Evolutionary conservation across 2,797 vertebrate species (phyloP).

Genomic region (Fistularia commersonii): DNA sequence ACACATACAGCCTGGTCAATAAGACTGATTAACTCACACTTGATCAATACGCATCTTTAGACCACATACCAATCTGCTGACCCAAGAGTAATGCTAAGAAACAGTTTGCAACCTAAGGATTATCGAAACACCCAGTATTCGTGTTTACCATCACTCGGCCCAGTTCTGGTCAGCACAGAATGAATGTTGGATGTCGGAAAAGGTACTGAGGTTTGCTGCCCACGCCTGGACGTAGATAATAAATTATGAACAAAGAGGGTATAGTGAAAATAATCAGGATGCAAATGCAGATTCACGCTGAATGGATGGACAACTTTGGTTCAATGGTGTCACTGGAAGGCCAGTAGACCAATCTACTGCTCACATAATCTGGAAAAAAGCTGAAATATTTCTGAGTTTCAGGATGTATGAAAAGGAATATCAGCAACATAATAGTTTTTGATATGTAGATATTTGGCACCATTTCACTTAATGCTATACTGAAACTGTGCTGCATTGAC

Average conservation of each 20-base stretch:
- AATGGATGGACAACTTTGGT: neutral
- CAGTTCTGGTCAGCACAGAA: slow-evolving; percentile 19
- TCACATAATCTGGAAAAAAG: too few species aligned
- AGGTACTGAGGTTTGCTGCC: neutral
- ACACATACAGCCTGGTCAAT: slow-evolving; percentile 53
- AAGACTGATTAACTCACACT: slow-evolving; percentile 52
- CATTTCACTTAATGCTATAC: too few species aligned
- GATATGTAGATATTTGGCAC: too few species aligned
- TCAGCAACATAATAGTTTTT: too few species aligned
- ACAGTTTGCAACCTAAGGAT: slow-evolving; percentile 24
- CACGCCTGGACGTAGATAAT: slow-evolving; percentile 10
- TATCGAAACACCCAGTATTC: slow-evolving; percentile 3
- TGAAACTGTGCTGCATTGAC: too few species aligned
- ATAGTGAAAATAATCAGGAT: slow-evolving; percentile 19
- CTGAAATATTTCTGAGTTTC: too few species aligned
- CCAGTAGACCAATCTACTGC: too few species aligned
- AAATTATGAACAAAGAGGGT: slow-evolving; percentile 34
- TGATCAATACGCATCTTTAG: slow-evolving; percentile 58
- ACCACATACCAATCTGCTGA: slow-evolving; percentile 42
- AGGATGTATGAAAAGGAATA: too few species aligned
- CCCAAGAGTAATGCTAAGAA: slow-evolving; percentile 23
- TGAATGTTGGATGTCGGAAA: slow-evolving; percentile 23
- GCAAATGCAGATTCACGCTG: neutral
- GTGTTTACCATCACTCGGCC: slow-evolving; percentile 12
- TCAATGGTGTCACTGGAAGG: too few species aligned